Base-by-base conservation (phyloP, 2,888 invertebrate genomes). In the Dryococelus australis region DNA sequence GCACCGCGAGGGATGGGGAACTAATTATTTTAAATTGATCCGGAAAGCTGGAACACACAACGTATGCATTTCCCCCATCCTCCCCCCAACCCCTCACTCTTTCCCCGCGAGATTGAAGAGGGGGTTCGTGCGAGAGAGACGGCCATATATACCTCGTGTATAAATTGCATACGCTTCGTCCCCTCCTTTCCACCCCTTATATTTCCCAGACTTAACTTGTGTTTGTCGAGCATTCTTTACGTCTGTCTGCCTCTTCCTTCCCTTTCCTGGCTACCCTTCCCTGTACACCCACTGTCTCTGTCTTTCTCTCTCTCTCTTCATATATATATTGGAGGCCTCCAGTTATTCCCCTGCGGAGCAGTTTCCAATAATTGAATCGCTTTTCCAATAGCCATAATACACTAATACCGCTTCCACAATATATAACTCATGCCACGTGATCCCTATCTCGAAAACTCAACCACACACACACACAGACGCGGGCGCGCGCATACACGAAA, bases 351-450 rank as follows among this genome's bases (percentile, higher is more conserved):
- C 92, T 92, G 91, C 91, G 92, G 92, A 92, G 92, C 92, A 92
- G 92, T 92, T 92, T 92, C 87, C 93, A 92, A 92, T 92, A 93
- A 92, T 93, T 93, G 92, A 93, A 93, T 93, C 92, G 92, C 92
- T 92, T 86, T 92, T 92, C 92, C 92, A 92, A 93, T 92, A 92
- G 92, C 92, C 91, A 92, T 92, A 92, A 93, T 92, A 92, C 93
- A 92, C 93, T 92, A 93, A 93, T 93, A 85, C 87, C 80, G 86
- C 83, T 43, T 47, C 47, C 53, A 24, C 28, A 28, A 83, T 83
- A 43, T 83, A 83, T 83, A 83, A 10, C 8, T 83, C 83, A 83
- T 83, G 83, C 83, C 83, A 16, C 28, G 28, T 35, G 83, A 83
- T 83, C 35, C 83, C 0, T 83, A 83, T 83, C 83, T 83, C 16